Base-by-base conservation (phyloP, 2,113 vertebrate species). In the Columbina picui region DNA sequence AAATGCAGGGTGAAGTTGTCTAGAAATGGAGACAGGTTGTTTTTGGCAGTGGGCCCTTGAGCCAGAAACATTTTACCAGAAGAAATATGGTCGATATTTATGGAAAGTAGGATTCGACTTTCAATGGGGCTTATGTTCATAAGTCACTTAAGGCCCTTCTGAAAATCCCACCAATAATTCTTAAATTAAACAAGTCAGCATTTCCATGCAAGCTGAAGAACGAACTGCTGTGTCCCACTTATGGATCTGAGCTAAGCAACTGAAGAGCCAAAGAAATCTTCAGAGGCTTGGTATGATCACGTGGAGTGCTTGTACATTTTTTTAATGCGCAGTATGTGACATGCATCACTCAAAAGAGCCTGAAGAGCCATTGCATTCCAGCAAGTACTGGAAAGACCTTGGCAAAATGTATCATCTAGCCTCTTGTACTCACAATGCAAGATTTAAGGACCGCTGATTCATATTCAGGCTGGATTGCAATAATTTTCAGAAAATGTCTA, bases 141-240 rank as follows among this genome's bases (percentile, higher is more conserved):
- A 93, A 96, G 96, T 95, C 96, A 96, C 95, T 94, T 95, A 92
- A 91, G 91, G 91, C 94, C 75, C 84, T 94, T 88, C 88, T 95
- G 89, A 95, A 97, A 96, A 96, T 94, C 95, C 93, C 75, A 96
- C 95, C 93, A 96, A 94, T 96, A 96, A 96, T 91, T 97, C 94
- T 96, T 95, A 94, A 94, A 92, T 94, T 89, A 96, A 92, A 71
- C 94, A 90, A 96, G 95, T 91, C 95, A 97, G 93, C 92, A 71
- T 92, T 95, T 96, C 94, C 90, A 91, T 79, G 68, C 79, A 80
- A 63, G 67, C 78, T 80, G 78, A 94, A 95, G 93, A 88, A 95
- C 32, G 20, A 80, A 77, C 56, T 0, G 5, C 92, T 96, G 67
- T 93, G 85, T 95, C 95, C 82, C 85, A 86, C 90, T 95, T 82